These are phyloP conservation scores for Vulpes vulpes DNA, from an alignment of 2,113 vertebrate species.

Conservation along the genomic window DNA sequence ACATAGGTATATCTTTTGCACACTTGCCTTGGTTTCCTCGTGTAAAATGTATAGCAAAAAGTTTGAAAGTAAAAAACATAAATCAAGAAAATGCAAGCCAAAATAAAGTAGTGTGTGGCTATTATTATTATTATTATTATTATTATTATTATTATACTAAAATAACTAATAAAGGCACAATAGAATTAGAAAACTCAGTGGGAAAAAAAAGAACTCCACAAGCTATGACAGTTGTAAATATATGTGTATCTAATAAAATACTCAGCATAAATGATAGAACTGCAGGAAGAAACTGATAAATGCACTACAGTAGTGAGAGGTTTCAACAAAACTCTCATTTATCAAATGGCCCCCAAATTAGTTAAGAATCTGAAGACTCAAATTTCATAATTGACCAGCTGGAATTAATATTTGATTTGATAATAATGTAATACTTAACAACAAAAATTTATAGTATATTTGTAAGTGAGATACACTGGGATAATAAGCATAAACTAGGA, in stretches of 20 bases:
- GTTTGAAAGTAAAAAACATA: neutral
- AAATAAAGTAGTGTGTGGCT: neutral
- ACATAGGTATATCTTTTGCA: neutral
- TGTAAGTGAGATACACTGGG: neutral
- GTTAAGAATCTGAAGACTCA: neutral
- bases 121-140: neutral
- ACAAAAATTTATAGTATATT: neutral
- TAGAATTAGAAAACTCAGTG: neutral
- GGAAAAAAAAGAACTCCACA: neutral
- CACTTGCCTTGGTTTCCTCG: neutral
- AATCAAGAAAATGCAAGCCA: neutral
- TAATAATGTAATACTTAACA: neutral
- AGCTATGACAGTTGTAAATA: neutral
- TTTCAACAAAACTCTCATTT: neutral
- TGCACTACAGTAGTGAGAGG: neutral
- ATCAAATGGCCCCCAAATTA: neutral
- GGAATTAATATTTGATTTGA: slow-evolving; percentile 18
- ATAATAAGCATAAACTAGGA: neutral
- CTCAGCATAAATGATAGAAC: neutral
- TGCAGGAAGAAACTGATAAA: neutral
- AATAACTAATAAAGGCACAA: neutral
- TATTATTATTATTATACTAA: neutral
- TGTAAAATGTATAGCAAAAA: neutral
- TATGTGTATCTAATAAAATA: neutral
- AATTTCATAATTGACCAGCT: neutral